Conservation (phyloP, 2,113 vertebrate genomes). For the Athene noctua region DNA sequence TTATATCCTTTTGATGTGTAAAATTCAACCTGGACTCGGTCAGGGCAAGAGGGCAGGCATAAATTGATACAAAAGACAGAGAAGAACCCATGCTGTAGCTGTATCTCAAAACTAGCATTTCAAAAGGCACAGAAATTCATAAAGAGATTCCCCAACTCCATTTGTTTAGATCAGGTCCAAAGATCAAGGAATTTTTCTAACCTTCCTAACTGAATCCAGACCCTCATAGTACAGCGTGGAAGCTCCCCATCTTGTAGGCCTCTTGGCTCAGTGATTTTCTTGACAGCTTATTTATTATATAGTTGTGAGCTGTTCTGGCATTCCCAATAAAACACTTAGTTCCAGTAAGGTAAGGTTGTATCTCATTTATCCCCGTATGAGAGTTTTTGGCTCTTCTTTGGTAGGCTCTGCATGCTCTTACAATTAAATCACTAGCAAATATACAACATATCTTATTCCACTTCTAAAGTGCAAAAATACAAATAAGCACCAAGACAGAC, state of each 20-base stretch:
- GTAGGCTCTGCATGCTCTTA: not conserved
- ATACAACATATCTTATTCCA: not conserved
- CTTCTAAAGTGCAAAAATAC: not conserved
- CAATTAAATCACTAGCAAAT: not conserved
- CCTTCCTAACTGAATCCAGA: not conserved
- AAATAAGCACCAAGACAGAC: not conserved
- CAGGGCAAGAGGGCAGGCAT: not conserved
- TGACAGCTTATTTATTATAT: not conserved
- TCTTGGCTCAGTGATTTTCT: not conserved
- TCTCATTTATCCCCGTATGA: not conserved
- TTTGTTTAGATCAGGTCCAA: not conserved
- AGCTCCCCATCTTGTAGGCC: not conserved
- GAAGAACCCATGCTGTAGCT: fast-evolving
- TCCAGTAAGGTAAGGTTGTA: not conserved
- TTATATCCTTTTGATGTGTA: not conserved
- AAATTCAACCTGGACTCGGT: not conserved
- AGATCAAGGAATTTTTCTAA: not conserved
- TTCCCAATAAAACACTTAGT: not conserved
- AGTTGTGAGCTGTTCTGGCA: not conserved
- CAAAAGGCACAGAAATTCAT: not conserved
- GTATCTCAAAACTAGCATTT: no score
- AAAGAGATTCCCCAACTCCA: not conserved
- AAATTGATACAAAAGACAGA: not conserved
- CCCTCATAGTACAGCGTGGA: fast-evolving
- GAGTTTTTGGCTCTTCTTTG: not conserved